These are phyloP conservation scores for Epistrophe eligans DNA, from an alignment of 2,888 invertebrate genomes.

Conservation along the genomic window DNA sequence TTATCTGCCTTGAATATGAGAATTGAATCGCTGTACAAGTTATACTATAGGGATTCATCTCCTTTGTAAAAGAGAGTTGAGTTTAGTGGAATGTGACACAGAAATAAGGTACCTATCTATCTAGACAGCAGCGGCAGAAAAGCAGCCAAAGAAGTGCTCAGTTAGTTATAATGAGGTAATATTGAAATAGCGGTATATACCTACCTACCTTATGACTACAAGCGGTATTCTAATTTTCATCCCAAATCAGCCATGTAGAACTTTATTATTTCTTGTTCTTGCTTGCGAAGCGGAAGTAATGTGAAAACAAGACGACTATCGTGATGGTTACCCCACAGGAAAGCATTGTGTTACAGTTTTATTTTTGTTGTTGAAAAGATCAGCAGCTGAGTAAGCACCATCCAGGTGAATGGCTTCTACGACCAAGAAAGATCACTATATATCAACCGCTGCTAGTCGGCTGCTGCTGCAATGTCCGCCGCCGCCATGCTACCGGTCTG, in stretches of 20 bases:
- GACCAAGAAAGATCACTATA: conserved; percentile 62
- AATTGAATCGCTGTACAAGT: conserved; percentile 22
- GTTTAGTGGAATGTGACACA: conserved; percentile 67
- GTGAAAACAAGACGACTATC: conserved; percentile 41
- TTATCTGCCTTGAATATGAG: conserved; percentile 59
- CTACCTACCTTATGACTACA: background rate
- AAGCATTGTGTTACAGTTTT: conserved; percentile 64
- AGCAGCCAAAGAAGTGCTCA: conserved; percentile 62
- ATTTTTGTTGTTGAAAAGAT: conserved; percentile 17
- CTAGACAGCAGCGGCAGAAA: background rate
- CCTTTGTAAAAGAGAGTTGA: conserved; percentile 33
- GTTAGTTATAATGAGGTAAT: conserved; percentile 47
- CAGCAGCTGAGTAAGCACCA: conserved; percentile 42
- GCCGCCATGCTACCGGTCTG: conserved; percentile 33
- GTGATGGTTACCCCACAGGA: conserved; percentile 16
- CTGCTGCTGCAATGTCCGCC: background rate
- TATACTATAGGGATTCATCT: conserved; percentile 18
- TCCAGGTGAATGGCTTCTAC: conserved; percentile 60
- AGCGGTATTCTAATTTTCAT: conserved; percentile 72
- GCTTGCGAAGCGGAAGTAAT: conserved; percentile 72
- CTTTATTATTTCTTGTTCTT: conserved; percentile 72
- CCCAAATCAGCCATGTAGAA: conserved; percentile 71
- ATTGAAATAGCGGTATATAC: conserved; percentile 58
- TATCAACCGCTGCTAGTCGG: conserved; percentile 18
- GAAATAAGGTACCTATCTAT: background rate